These are phyloP conservation scores for Zosterops lateralis DNA, from an alignment of 2,113 vertebrate genomes.

Conservation along the genomic window DNA sequence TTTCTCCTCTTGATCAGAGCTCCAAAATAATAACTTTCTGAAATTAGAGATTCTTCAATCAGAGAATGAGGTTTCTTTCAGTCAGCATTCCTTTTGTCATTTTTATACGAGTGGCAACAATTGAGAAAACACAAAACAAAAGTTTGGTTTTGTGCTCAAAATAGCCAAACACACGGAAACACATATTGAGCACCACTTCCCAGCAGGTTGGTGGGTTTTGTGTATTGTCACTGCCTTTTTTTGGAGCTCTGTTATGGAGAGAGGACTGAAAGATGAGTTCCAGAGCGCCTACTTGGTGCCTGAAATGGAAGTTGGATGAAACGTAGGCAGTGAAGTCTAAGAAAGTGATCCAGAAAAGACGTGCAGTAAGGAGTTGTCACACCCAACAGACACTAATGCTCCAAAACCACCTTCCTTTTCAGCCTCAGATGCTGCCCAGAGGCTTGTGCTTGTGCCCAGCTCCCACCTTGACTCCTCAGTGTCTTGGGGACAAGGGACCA, in stretches of 20 bases:
- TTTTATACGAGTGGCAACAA: neutral
- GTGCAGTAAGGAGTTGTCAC: neutral
- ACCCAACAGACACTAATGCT: neutral
- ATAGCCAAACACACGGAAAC: neutral
- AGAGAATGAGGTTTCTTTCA: neutral
- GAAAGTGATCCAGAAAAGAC: neutral
- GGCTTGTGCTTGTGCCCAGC: neutral
- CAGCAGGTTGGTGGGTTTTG: slow-evolving; percentile 32
- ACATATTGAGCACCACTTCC: neutral
- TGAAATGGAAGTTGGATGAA: slow-evolving; percentile 13
- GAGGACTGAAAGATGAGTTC: neutral
- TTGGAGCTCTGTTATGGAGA: neutral
- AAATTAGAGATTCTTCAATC: neutral
- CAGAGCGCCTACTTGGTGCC: neutral
- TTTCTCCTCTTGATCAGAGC: neutral
- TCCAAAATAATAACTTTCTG: neutral
- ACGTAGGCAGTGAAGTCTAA: neutral
- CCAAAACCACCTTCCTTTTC: neutral
- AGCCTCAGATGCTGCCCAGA: neutral
- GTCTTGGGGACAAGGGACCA: neutral
- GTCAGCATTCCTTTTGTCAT: neutral
- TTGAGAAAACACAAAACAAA: neutral
- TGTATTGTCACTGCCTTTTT: neutral
- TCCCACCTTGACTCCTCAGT: fast-evolving
- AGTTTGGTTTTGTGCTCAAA: neutral